Conservation (phyloP, 2,797 vertebrate species). For the Numenius phaeopus region DNA sequence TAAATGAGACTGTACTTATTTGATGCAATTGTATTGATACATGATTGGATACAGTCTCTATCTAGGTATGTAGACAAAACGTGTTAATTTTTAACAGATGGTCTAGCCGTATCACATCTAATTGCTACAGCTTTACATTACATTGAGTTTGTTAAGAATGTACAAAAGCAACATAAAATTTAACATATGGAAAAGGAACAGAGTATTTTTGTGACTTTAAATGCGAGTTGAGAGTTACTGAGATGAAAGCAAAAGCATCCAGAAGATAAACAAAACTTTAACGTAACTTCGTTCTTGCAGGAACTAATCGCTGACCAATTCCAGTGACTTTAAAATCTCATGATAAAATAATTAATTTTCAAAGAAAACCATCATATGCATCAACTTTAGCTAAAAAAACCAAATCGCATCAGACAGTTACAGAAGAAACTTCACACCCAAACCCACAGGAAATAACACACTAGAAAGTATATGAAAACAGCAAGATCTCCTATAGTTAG, state of each 20-base stretch:
- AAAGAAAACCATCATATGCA: not conserved
- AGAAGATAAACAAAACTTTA: not conserved
- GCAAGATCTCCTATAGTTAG: not conserved
- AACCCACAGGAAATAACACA: constrained; percentile 14
- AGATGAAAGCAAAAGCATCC: not conserved
- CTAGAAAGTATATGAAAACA: not conserved
- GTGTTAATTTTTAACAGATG: not conserved
- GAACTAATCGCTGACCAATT: not conserved
- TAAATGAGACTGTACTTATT: not conserved
- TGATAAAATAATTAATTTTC: not conserved
- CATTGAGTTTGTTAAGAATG: not conserved
- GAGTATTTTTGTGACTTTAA: not conserved
- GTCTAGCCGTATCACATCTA: not conserved
- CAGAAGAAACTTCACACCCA: not conserved
- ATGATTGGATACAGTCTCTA: not conserved
- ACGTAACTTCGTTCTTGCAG: not conserved
- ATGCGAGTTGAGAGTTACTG: not conserved
- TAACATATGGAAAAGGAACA: not conserved
- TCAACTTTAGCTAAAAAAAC: not conserved
- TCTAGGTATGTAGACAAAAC: not conserved
- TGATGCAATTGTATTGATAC: not conserved
- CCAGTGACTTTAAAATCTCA: not conserved
- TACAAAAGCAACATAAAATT: not conserved
- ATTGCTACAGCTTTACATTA: not conserved
- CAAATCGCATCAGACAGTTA: not conserved